Base-by-base conservation (phyloP, 2,797 vertebrate species). In the Esox masquinongy region DNA sequence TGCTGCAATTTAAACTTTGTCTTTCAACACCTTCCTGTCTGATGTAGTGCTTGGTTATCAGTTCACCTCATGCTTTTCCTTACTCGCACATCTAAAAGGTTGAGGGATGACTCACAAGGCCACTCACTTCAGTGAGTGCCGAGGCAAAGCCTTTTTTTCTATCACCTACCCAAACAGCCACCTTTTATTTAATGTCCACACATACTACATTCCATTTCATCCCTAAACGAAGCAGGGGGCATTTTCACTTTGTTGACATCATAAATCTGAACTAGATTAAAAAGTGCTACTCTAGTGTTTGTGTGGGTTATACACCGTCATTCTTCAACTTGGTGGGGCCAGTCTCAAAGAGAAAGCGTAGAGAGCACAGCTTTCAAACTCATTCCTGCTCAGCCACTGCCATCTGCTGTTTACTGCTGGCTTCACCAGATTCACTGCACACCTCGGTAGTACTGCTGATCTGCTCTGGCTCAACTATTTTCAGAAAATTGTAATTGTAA, bases 191-290 rank as follows among this genome's bases (percentile, higher is more conserved):
- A 90, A 90, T 88, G 88, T 87, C 90, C 76, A 77, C n/a, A 56
- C 85, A 66, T 34, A 66, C 5, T 4, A 82, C 83, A 77, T 88
- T 86, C 83, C 87, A 90, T 92, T 91, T 91, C 85, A 88, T 91
- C 84, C 79, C 79, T 76, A 80, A 85, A 80, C 84, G 87, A 80
- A 82, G 87, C 85, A 69, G 80, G 84, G 85, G 80, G 86, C 88
- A 86, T 89, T 85, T 90, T 89, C 87, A 79, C 82, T 81, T 87
- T 85, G 86, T 88, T 91, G 89, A 89, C 88, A 90, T 90, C 88
- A 91, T 92, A 90, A 93, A 92, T 92, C 91, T 88, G 85, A 88
- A 83, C 88, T 82, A 84, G 91, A 92, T 89, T 90, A 88, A 91
- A 24, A 91, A 89, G 84, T 86, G 86, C 85, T 78, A 87, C 83